Conservation (phyloP, 1,140 invertebrate species). For the Cephus cinctus region DNA sequence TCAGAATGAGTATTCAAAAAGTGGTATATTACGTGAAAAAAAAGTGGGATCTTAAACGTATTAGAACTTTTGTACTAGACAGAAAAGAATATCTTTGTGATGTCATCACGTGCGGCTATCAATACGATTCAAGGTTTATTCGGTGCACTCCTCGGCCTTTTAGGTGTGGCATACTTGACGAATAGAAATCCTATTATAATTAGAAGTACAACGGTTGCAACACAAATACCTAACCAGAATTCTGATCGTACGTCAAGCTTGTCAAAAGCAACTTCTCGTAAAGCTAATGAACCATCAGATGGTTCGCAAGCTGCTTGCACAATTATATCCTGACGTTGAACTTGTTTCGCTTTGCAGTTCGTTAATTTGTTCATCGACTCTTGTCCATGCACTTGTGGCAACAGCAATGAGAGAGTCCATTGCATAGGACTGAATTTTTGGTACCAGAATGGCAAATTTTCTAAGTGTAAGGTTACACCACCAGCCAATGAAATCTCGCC, state of each 20-base stretch:
- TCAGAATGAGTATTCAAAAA: too few species aligned
- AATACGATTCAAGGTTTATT: slow-evolving; percentile 52
- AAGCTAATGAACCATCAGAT: slow-evolving; percentile 72
- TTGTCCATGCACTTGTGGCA: slow-evolving; percentile 66
- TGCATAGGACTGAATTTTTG: slow-evolving; percentile 70
- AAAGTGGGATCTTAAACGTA: too few species aligned
- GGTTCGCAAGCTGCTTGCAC: slow-evolving; percentile 75
- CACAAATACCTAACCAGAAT: slow-evolving; percentile 36
- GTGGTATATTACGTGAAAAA: too few species aligned
- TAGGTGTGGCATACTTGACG: slow-evolving; percentile 36
- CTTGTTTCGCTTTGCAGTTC: slow-evolving; percentile 58
- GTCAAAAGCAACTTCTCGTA: slow-evolving; percentile 52
- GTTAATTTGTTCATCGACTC: slow-evolving; percentile 53
- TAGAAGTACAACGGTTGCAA: slow-evolving; percentile 26
- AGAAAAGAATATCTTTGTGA: too few species aligned
- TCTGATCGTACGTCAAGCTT: slow-evolving; percentile 24
- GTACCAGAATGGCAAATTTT: slow-evolving; percentile 67
- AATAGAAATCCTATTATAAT: slow-evolving; percentile 33
- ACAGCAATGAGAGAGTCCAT: slow-evolving; percentile 71
- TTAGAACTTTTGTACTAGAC: too few species aligned
- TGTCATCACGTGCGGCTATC: too few species aligned
- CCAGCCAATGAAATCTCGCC: slow-evolving; percentile 65
- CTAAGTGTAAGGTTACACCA: slow-evolving; percentile 71
- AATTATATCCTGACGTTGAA: slow-evolving; percentile 79
- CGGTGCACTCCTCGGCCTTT: slow-evolving; percentile 45